Evolutionary conservation across 2,888 invertebrate species (phyloP), one percentile per base, ranked within the genome.

Genomic region (Mycalesis mineus): DNA sequence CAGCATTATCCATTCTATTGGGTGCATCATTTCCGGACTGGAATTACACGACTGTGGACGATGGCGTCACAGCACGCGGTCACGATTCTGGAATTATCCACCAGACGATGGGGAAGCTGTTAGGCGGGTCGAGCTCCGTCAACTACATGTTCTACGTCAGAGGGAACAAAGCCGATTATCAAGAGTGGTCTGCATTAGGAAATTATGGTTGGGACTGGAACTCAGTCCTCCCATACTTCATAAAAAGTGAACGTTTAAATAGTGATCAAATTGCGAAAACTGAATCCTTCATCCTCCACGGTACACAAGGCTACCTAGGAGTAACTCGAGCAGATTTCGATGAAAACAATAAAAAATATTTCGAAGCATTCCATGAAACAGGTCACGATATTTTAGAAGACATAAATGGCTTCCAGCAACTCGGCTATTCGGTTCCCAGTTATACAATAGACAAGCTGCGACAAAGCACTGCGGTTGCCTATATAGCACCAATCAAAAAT

Each of bases 101-200:
- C 37, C 58, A 72, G 91, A 93, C 92, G 0, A 89, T 94, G 44
- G 93, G 93, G 0, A 93, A 93, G 71, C 91, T 91, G 47, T 77
- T 93, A 15, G 95, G 95, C 0, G 95, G 95, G 0, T 90, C 91
- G 7, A 93, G 93, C 53, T 82, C 88, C 0, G 83, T 92, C 1
- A 94, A 95, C 72, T 92, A 90, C 48, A 93, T 94, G 93, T 71
- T 92, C 7, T 92, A 94, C 67, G 80, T 93, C 0, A 83, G 92
- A 65, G 95, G 94, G 0, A 93, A 93, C 70, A 87, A 89, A 39
- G 76, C 73, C 7, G 94, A 95, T 70, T 95, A 91, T 69, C 72
- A 90, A 0, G 78, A 89, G 1, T 96, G 96, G 96, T 92, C 91
- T n/a, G 84, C 78, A 7, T 68, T 91, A 50, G 95, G 93, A 0